Percentiles rank a stretch among this genome's conserved stretches.
These are phyloP conservation scores for Oxyteleia sp. DNA, from an alignment of 2,888 invertebrate species.

Conservation along the genomic window DNA sequence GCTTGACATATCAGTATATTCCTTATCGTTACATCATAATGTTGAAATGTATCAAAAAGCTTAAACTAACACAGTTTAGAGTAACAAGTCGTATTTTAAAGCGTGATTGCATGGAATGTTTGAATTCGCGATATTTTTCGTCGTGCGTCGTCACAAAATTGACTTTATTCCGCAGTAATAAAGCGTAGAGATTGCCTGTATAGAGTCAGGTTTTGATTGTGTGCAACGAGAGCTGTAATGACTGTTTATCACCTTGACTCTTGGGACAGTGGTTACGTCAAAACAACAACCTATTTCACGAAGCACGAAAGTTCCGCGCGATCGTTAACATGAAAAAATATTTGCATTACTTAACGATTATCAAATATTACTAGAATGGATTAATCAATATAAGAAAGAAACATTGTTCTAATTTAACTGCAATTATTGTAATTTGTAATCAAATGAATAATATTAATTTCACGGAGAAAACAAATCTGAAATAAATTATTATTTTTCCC, in stretches of 20 bases:
- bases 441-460: too few relatives aligned
- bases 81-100: neutral
- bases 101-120: neutral
- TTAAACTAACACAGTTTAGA: neutral
- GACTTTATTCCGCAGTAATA: constrained; percentile 23
- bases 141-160: constrained; percentile 2
- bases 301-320: constrained; percentile 35
- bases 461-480: too few relatives aligned
- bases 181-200: constrained; percentile 39
- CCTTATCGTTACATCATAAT: too few relatives aligned
- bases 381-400: too few relatives aligned
- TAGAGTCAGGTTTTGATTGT: constrained; percentile 46
- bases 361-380: too few relatives aligned
- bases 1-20: too few relatives aligned
- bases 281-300: constrained; percentile 62
- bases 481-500: too few relatives aligned
- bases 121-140: neutral
- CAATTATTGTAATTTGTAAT: too few relatives aligned
- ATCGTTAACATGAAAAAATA: neutral
- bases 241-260: constrained; percentile 71
- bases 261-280: constrained; percentile 51
- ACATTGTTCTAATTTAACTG: too few relatives aligned
- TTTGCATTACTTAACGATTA: neutral
- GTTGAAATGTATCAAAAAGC: too few relatives aligned
- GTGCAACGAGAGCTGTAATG: constrained; percentile 48